Evolutionary conservation across 2,888 invertebrate species (phyloP).

Genomic region (Pteria penguin): DNA sequence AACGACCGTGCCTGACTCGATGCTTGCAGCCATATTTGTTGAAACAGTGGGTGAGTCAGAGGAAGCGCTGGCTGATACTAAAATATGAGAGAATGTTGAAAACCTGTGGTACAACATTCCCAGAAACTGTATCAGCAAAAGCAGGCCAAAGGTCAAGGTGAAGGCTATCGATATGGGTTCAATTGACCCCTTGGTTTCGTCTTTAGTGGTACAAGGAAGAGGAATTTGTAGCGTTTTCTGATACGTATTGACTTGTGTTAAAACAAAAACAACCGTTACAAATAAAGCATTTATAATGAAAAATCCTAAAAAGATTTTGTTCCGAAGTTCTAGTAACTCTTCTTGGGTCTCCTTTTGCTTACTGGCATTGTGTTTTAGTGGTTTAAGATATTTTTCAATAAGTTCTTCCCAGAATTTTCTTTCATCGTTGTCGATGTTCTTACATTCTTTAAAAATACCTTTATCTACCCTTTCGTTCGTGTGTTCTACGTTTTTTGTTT

Average conservation of each 20-base stretch:
- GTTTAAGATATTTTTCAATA: slow-evolving; percentile 95
- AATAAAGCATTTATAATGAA: slow-evolving; percentile 99
- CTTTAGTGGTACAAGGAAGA: slow-evolving; percentile 59
- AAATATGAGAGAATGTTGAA: slow-evolving; percentile 96
- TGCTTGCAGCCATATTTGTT: too few species aligned
- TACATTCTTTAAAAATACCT: slow-evolving; percentile 20
- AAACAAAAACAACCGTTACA: slow-evolving; percentile 97
- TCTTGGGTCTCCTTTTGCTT: slow-evolving; percentile 80
- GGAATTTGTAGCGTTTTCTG: slow-evolving; percentile 65
- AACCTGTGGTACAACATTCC: slow-evolving; percentile 99
- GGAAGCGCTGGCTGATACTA: slow-evolving; percentile 94
- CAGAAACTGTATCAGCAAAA: slow-evolving; percentile 79
- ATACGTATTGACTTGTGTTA: slow-evolving; percentile 89
- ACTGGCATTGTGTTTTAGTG: slow-evolving; percentile 94
- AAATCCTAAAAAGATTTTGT: slow-evolving; percentile 86
- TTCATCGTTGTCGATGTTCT: slow-evolving; percentile 38
- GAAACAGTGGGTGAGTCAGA: too few species aligned
- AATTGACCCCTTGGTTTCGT: slow-evolving; percentile 33
- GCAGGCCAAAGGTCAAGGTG: slow-evolving; percentile 61
- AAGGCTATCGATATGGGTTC: slow-evolving; percentile 67
- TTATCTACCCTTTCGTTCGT: too few species aligned
- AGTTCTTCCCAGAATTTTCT: slow-evolving; percentile 95
- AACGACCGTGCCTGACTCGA: too few species aligned
- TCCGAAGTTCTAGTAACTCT: slow-evolving; percentile 92
- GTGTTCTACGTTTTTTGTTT: background rate